Conservation (phyloP, 2,888 invertebrate genomes). For the Aphidius colemani region DNA sequence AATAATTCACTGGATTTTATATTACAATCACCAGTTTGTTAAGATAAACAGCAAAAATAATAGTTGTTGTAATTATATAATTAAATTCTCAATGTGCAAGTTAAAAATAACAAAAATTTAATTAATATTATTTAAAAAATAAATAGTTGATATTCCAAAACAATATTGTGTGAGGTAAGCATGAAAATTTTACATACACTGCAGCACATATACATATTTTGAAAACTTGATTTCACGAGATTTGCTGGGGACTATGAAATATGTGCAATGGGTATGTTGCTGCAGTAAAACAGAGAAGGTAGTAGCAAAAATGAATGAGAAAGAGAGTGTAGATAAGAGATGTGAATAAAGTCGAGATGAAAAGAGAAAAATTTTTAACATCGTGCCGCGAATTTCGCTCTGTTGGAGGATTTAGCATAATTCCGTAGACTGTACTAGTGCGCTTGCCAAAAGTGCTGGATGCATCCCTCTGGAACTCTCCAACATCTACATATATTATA, state of each 20-base stretch:
- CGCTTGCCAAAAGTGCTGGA: constrained; percentile 19
- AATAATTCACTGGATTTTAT: no score
- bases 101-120: no score
- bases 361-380: constrained; percentile 37
- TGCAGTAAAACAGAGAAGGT: not conserved
- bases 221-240: constrained; percentile 23
- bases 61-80: no score
- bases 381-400: constrained; percentile 47
- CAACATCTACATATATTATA: not conserved
- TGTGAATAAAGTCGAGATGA: no score
- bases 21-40: constrained; percentile 11
- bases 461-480: constrained; percentile 2
- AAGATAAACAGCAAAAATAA: not conserved
- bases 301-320: no score
- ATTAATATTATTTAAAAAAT: no score
- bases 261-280: not conserved
- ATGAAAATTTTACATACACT: no score
- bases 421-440: constrained; percentile 41
- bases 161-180: no score
- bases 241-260: constrained; percentile 7
- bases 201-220: no score
- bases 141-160: no score
- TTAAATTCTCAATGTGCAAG: no score
- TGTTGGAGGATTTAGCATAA: constrained; percentile 47
- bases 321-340: no score